Base-by-base conservation (phyloP, 2,797 vertebrate genomes). In the Peromyscus nudipes region DNA sequence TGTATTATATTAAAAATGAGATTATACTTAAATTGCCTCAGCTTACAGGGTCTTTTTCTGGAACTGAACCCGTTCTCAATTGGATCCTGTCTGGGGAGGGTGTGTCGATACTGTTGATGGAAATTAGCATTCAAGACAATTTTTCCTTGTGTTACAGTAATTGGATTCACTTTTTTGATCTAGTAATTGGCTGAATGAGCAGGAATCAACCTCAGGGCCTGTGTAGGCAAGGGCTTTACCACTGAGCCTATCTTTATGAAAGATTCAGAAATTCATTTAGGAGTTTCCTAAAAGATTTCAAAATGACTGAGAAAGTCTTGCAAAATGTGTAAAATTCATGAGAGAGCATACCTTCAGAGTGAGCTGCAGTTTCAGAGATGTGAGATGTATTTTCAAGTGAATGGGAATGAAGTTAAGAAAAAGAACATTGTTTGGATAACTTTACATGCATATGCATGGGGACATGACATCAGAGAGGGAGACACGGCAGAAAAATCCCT, bases 1-100 rank as follows among this genome's bases (percentile, higher is more conserved):
- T 89, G 3, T 83, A 62, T 94, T 85, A 85, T 34, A 34, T 83
- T 84, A 65, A 92, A 90, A 80, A 67, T 55, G 64, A 88, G 37
- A 92, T 71, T 62, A 13, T 71, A 62, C 84, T 87, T 49, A 95
- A 73, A 84, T 89, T 87, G 5, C 27, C 82, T 96, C 87, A 71
- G 13, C 34, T 92, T 84, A 57, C 69, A 84, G 12, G 23, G 6
- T 6, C 29, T n/a, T 95, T 96, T 80, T 76, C n/a, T 83, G 83
- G 55, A 95, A 84, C 9, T 16, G 12, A 91, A 77, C 16, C 40
- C 1, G 11, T 65, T 83, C 2, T 84, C 0, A 57, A n/a, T 40
- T 81, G n/a, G 62, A 69, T 37, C 3, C 69, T 55, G 2, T 75
- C 65, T 82, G 16, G 16, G 17, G 60, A 73, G 43, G 8, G 23